Evolutionary conservation across 2,888 invertebrate genomes (phyloP), one percentile per base, ranked within the genome.

Genomic region (Periphyllus acericola): DNA sequence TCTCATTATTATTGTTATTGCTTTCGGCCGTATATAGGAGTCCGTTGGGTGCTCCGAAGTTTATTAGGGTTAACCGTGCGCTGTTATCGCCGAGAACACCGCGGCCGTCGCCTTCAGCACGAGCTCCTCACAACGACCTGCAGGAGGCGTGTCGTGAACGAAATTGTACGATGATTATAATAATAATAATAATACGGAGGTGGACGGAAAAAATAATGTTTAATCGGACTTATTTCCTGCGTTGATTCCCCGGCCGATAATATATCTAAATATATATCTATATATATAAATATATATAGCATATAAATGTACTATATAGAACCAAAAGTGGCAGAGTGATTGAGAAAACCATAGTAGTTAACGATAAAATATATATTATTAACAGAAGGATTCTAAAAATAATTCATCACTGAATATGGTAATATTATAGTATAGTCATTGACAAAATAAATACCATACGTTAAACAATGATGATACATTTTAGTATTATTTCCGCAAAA

Each of bases 1-100:
- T 25, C 3, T 60, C 25, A 3, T 5, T 21, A 19, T 21, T 55
- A 60, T 60, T 25, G 21, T 25, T 46, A 11, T 46, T 46, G 1
- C 46, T 46, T 46, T 46, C 1, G 3, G 14, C 46, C 14, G 46
- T 80, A 60, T 80, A 34, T 40, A 55, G 19, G 40, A 66, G 46
- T 46, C 60, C 66, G 19, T 66, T 40, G n/a, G 9, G 66, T 19
- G 36, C 19, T 29, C 36, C 40, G 4, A n/a, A 68, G 68, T 80
- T 80, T 80, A 80, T 66, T 36, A 68, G 66, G 40, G 66, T 68
- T 80, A 80, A 80, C 19, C 80, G 25, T 66, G 25, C 80, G 66
- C 68, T 68, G 29, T 66, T 66, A 66, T 80, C 40, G 66, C 40
- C 34, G 55, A 25, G 32, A 25, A 60, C 79, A 29, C 55, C 25